Base-by-base conservation (phyloP, 2,888 invertebrate genomes). In the Gastrophysa polygoni region DNA sequence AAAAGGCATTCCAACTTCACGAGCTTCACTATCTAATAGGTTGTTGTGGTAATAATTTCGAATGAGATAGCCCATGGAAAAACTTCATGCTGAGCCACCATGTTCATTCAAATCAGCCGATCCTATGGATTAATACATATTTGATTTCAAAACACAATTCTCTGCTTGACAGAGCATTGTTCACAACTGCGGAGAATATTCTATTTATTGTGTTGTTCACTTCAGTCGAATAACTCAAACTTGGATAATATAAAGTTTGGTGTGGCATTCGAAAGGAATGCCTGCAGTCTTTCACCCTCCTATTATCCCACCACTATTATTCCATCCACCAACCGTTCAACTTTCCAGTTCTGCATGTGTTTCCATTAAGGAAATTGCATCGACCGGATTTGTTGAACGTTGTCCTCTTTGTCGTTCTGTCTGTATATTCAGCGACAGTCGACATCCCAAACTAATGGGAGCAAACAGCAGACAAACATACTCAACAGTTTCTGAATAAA, bases 401-500 rank as follows among this genome's bases (percentile, higher is more conserved):
- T 54, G 43, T 54, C 43, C 44, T 2, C 54, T 52, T 52, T 54
- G 43, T 38, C 14, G 38, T 14, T 14, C 14, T 38, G n/a, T 60
- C 54, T 51, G 64, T 58, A 57, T 61, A 59, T 46, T 60, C 61
- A 61, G 61, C 64, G 59, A 64, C 54, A 38, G 64, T 57, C 64
- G 61, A 61, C 64, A 29, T 54, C 44, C 44, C 29, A n/a, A 38
- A 1, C 54, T 61, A 64, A 64, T 64, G 61, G 61, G 57, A 64
- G 57, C 57, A 61, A 64, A 61, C 61, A 57, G 58, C 51, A 58
- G 57, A 61, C 64, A 64, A 61, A 64, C 64, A 63, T 34, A 46
- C 29, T 57, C 34, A 59, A 51, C 63, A 52, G 60, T 49, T 47
- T 17, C 54, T 44, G 50, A 60, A 50, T 60, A 48, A 59, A 60